Conservation (phyloP, 2,797 vertebrate species). For the Brotula barbata region DNA sequence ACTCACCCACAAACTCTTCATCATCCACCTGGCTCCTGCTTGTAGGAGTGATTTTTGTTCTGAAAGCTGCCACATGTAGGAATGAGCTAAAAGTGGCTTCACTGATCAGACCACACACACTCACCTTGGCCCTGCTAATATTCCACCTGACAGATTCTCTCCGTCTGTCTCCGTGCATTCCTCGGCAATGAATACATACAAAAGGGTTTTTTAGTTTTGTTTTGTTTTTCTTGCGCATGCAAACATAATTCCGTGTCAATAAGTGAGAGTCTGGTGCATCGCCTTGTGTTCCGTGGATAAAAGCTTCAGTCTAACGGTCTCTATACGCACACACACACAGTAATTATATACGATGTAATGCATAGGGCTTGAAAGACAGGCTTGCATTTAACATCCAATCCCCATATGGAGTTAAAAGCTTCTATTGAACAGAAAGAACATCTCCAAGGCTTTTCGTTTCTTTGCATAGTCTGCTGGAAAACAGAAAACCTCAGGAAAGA, state of each 20-base stretch:
- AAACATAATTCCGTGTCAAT: slow-evolving; percentile 1
- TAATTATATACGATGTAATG: slow-evolving; percentile 43
- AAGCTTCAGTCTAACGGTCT: slow-evolving; percentile 51
- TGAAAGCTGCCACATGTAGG: not conserved
- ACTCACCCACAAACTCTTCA: slow-evolving; percentile 48
- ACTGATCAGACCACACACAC: slow-evolving; percentile 2
- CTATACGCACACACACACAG: slow-evolving; percentile 35
- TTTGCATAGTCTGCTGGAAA: slow-evolving; percentile 33
- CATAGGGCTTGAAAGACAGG: slow-evolving; percentile 47
- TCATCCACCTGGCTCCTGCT: slow-evolving; percentile 47
- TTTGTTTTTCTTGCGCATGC: slow-evolving; percentile 16
- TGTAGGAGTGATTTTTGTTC: not conserved
- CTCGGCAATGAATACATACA: slow-evolving; percentile 5
- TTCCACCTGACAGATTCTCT: slow-evolving; percentile 1
- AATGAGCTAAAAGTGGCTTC: not conserved
- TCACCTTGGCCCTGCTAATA: not conserved
- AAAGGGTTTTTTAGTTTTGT: slow-evolving; percentile 32
- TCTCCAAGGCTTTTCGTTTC: slow-evolving; percentile 21
- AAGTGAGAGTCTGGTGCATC: slow-evolving; percentile 21
- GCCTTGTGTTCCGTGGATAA: slow-evolving; percentile 42
- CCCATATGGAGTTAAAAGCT: slow-evolving; percentile 35
- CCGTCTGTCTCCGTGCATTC: slow-evolving; percentile 9
- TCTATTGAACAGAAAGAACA: slow-evolving; percentile 42
- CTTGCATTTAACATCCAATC: slow-evolving; percentile 43
- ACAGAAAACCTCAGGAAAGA: slow-evolving; percentile 16